Evolutionary conservation across 2,797 vertebrate species (phyloP).

Genomic region (Spatula clypeata): DNA sequence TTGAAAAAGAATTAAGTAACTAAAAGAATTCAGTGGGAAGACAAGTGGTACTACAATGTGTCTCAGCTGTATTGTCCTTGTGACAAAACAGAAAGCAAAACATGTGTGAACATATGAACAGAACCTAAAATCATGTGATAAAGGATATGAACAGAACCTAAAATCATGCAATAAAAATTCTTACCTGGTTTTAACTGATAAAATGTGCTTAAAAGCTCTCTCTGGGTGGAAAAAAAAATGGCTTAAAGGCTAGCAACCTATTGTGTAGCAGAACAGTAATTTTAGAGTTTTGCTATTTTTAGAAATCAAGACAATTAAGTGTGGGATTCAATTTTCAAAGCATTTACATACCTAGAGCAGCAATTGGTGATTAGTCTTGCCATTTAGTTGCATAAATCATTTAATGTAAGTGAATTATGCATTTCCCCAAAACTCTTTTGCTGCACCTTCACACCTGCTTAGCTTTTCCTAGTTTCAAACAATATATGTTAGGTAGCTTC

Average conservation of each 20-base stretch:
- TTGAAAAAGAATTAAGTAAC: not conserved
- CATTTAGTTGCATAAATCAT: not conserved
- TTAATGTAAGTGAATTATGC: not conserved
- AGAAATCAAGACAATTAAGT: not conserved
- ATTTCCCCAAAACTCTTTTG: not conserved
- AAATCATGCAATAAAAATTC: not conserved
- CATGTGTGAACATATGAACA: not conserved
- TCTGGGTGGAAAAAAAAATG: not conserved
- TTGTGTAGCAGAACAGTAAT: not conserved
- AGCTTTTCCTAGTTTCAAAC: not conserved
- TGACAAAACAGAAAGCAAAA: slow-evolving; percentile 7
- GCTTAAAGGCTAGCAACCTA: not conserved
- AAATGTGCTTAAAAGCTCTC: not conserved
- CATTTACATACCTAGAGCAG: not conserved
- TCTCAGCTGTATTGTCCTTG: not conserved
- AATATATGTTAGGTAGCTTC: fast-evolving
- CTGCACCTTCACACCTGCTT: not conserved
- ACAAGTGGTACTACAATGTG: not conserved
- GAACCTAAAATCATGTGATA: not conserved
- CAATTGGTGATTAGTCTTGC: not conserved
- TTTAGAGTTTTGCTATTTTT: not conserved
- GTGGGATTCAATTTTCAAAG: not conserved
- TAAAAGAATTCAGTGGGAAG: not conserved
- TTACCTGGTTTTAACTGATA: not conserved
- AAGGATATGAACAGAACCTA: not conserved